Percentiles rank a stretch among this genome's conserved stretches.
phyloP scores from a whole-genome alignment of 2,113 vertebrate species.

The Corapipo altera region DNA sequence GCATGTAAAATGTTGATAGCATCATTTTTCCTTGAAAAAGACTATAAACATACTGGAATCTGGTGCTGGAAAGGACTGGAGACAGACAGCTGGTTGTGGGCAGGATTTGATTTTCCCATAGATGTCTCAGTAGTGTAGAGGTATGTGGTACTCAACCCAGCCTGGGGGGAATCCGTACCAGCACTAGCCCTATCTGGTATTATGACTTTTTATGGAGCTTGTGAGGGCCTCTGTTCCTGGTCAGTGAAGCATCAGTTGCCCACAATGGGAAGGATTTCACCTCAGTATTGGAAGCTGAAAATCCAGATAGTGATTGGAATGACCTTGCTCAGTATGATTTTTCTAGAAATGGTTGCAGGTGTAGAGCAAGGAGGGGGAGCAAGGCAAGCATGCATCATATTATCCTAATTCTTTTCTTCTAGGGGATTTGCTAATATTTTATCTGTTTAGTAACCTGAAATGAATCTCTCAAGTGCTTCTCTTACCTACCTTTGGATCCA shows the following conservation, averaged over 20 bases:
- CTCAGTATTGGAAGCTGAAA: not conserved
- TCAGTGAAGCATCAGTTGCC: not conserved
- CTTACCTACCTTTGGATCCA: not conserved
- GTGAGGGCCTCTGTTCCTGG: not conserved
- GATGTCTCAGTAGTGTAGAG: not conserved
- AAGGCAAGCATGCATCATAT: not conserved
- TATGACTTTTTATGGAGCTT: conserved; percentile 32
- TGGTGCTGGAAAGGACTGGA: not conserved
- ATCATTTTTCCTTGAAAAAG: not conserved
- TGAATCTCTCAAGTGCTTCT: not conserved
- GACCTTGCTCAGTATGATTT: not conserved
- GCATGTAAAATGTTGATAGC: not conserved
- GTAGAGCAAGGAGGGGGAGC: not conserved
- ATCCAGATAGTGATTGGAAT: not conserved
- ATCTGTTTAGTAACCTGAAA: not conserved
- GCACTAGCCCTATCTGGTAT: not conserved
- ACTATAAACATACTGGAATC: not conserved
- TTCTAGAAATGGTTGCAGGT: not conserved
- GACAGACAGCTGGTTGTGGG: not conserved
- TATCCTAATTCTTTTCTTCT: not conserved
- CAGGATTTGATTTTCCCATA: not conserved
- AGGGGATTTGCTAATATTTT: not conserved
- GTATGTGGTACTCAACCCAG: conserved; percentile 20
- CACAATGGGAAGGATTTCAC: not conserved
- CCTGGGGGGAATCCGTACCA: not conserved